Percentiles rank a stretch among this genome's conserved stretches.
Evolutionary conservation across 2,797 vertebrate species (phyloP).

Genomic region (Echeneis naucrates): DNA sequence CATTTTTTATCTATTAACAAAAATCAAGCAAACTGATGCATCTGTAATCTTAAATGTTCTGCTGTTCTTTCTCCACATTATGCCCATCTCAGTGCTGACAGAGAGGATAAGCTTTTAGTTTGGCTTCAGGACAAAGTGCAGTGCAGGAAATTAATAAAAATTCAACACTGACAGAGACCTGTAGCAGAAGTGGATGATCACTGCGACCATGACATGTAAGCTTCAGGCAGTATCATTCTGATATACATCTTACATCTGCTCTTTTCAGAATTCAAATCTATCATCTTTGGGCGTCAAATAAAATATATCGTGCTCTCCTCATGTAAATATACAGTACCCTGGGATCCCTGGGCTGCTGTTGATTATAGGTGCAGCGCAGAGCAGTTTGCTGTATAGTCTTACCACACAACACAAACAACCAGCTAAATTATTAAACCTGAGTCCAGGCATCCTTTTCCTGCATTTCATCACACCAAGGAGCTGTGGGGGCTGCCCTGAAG

Average conservation of each 20-base stretch:
- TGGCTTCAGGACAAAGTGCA: constrained; percentile 16
- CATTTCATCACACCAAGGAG: constrained; percentile 72
- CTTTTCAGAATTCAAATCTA: background rate
- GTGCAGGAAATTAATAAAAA: constrained; percentile 29
- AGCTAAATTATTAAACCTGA: constrained; percentile 80
- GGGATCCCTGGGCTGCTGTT: constrained; percentile 14
- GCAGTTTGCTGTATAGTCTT: constrained; percentile 75
- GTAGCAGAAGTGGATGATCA: background rate
- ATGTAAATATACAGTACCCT: constrained; percentile 22
- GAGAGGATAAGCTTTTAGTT: constrained; percentile 1
- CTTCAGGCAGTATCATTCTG: background rate
- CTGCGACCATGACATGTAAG: background rate
- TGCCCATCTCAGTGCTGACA: background rate
- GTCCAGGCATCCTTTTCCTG: constrained; percentile 66
- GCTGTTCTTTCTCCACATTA: constrained; percentile 1
- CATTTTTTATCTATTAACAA: background rate
- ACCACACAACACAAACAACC: constrained; percentile 69
- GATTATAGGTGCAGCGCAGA: constrained; percentile 31
- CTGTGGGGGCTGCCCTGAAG: constrained; percentile 48
- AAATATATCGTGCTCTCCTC: background rate
- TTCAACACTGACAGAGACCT: background rate
- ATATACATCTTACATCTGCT: background rate
- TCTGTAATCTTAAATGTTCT: constrained; percentile 14
- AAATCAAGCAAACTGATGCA: background rate
- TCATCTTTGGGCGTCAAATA: background rate